Evolutionary conservation across 2,888 invertebrate species (phyloP).

Genomic region (Stenoptilia bipunctidactyla): DNA sequence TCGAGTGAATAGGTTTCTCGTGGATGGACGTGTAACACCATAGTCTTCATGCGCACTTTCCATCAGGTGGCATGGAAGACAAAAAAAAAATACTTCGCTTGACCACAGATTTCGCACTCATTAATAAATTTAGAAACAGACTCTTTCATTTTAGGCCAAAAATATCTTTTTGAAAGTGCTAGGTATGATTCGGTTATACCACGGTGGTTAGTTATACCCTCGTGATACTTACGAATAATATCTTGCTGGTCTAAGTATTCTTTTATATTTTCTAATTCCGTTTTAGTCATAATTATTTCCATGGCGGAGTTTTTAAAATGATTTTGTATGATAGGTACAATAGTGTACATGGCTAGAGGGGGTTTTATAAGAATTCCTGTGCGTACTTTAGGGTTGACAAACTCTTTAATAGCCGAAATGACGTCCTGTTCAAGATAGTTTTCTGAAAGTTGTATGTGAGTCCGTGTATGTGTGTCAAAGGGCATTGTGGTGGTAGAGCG

Average conservation of each 20-base stretch:
- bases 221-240: neutral
- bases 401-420: neutral
- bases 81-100: no score
- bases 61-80: no score
- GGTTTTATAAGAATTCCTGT: constrained; percentile 2
- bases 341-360: neutral
- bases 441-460: constrained; percentile 1
- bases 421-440: constrained; percentile 1
- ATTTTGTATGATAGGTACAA: constrained; percentile 2
- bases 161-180: constrained; percentile 10
- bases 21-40: no score
- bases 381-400: constrained; percentile 2
- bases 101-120: constrained; percentile 11
- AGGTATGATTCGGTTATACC: constrained; percentile 11
- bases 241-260: neutral
- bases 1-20: no score
- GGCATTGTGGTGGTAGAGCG: neutral
- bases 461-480: constrained; percentile 3
- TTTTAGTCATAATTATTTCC: neutral
- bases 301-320: constrained; percentile 2
- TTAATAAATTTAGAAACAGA: constrained; percentile 11
- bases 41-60: no score
- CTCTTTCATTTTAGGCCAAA: constrained; percentile 15
- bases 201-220: constrained; percentile 13
- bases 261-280: constrained; percentile 2